phyloP scores from a whole-genome alignment of 2,113 vertebrate genomes.

The Perccottus glenii region DNA sequence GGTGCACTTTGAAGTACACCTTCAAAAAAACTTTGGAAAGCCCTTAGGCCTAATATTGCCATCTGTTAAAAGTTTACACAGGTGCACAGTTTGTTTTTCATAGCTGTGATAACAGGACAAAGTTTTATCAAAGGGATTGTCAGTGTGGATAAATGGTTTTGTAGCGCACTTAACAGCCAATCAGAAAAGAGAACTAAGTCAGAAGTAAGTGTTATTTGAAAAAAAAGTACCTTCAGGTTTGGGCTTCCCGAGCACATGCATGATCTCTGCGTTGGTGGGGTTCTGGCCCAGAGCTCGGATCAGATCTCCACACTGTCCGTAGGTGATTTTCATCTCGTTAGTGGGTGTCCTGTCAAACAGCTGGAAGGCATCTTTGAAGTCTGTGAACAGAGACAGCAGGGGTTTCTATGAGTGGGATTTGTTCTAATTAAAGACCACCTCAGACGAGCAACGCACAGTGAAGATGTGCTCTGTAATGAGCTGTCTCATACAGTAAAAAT shows the following conservation, averaged over 20 bases:
- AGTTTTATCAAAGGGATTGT: too few relatives aligned
- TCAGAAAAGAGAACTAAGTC: too few relatives aligned
- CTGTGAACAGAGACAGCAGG: conserved; percentile 43
- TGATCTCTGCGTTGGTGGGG: conserved; percentile 81
- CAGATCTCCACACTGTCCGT: conserved; percentile 80
- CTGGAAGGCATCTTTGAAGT: conserved; percentile 84
- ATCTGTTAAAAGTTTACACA: too few relatives aligned
- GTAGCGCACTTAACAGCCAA: too few relatives aligned
- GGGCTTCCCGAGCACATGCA: conserved; percentile 80
- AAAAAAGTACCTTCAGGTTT: conserved; percentile 74
- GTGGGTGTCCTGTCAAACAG: conserved; percentile 81
- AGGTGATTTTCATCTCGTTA: conserved; percentile 81
- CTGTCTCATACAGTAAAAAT: too few relatives aligned
- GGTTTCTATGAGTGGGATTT: background rate
- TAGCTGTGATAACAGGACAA: too few relatives aligned
- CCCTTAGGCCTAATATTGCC: too few relatives aligned
- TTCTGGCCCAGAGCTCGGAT: conserved; percentile 83
- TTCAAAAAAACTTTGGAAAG: too few relatives aligned
- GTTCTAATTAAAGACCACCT: background rate
- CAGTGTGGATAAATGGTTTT: too few relatives aligned
- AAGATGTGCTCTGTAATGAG: background rate
- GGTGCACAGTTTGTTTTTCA: too few relatives aligned
- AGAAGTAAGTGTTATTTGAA: too few relatives aligned
- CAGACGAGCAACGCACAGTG: background rate
- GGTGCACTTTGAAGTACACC: too few relatives aligned